Conservation (phyloP, 2,797 vertebrate species). For the Sebastes hubbsi region DNA sequence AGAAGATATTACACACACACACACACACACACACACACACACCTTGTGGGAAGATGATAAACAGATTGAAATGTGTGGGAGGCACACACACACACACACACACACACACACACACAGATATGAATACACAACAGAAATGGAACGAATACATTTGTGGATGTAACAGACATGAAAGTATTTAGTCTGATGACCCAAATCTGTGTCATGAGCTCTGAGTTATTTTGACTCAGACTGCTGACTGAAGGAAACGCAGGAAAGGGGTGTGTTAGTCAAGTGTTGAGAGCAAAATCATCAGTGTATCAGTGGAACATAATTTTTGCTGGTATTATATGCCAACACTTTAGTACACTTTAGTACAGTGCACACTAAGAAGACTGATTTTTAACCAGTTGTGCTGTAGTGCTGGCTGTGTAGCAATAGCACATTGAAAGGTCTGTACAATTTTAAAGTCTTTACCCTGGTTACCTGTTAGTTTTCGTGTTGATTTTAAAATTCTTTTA, state of each 20-base stretch:
- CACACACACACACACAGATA: neutral
- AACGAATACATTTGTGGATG: neutral
- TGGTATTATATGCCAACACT: neutral
- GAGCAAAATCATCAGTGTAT: neutral
- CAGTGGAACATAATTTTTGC: neutral
- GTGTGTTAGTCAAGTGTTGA: slow-evolving; percentile 7
- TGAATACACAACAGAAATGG: neutral
- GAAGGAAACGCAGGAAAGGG: slow-evolving; percentile 30
- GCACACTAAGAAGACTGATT: neutral
- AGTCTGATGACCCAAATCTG: slow-evolving; percentile 18
- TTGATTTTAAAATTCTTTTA: no score
- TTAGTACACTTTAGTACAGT: neutral
- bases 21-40: neutral
- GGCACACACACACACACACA: neutral
- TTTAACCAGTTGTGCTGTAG: neutral
- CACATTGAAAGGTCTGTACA: neutral
- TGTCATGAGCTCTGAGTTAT: slow-evolving; percentile 19
- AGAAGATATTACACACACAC: slow-evolving; percentile 1
- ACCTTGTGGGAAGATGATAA: slow-evolving; percentile 29
- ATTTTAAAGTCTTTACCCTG: no score
- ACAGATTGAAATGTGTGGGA: slow-evolving; percentile 51
- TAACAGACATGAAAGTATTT: neutral
- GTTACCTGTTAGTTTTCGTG: no score
- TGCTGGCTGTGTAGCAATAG: no score
- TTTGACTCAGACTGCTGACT: slow-evolving; percentile 33